These are phyloP conservation scores for Dascyllus trimaculatus DNA, from an alignment of 2,113 vertebrate species.

Conservation along the genomic window DNA sequence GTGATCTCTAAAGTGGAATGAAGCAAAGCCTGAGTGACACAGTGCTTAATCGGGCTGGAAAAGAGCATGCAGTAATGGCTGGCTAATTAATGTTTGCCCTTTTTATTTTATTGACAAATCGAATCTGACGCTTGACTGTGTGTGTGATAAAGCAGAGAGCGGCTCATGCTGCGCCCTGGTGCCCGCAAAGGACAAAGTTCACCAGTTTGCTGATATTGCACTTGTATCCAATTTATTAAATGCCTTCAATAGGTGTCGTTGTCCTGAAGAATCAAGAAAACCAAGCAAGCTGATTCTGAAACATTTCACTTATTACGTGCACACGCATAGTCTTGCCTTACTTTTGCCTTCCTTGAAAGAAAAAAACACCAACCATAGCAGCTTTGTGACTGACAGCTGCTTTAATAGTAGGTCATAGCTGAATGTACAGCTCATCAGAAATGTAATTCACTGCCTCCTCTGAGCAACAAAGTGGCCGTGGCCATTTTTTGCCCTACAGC, in stretches of 20 bases:
- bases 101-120: constrained; percentile 68
- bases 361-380: constrained; percentile 8
- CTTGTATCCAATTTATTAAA: not conserved
- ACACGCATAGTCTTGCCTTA: constrained; percentile 77
- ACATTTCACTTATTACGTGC: constrained; percentile 35
- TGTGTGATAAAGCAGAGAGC: constrained; percentile 10
- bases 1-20: constrained; percentile 41
- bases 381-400: constrained; percentile 22
- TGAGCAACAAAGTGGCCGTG: constrained; percentile 32
- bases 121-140: constrained; percentile 39
- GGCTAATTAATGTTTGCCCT: constrained; percentile 71
- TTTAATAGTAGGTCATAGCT: constrained; percentile 29
- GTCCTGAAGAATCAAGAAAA: constrained; percentile 68
- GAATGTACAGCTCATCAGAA: constrained; percentile 49
- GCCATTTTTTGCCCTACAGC: constrained; percentile 39
- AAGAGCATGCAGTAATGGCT: constrained; percentile 66
- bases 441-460: constrained; percentile 37
- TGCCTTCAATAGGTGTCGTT: constrained; percentile 40
- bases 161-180: constrained; percentile 13
- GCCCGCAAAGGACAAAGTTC: constrained; percentile 22
- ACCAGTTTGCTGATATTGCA: not conserved
- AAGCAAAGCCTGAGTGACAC: constrained; percentile 54
- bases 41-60: constrained; percentile 60
- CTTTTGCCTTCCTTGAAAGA: constrained; percentile 89
- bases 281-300: not conserved